These are phyloP conservation scores for Aleiodes testaceus DNA, from an alignment of 2,888 invertebrate genomes.

Conservation along the genomic window DNA sequence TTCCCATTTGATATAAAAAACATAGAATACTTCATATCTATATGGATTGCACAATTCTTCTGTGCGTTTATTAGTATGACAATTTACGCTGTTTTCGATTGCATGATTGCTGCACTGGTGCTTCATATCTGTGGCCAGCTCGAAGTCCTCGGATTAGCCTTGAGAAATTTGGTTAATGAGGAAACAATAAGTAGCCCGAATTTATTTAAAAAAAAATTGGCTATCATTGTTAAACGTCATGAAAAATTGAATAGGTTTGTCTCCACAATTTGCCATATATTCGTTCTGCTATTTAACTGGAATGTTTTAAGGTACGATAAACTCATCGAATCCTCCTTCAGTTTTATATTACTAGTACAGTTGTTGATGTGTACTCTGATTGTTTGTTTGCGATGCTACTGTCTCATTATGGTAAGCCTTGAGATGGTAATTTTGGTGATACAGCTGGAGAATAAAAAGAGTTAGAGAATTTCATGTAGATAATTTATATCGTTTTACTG, in stretches of 20 bases:
- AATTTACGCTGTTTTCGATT: constrained; percentile 59
- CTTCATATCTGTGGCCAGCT: constrained; percentile 63
- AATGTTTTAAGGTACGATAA: too few relatives aligned
- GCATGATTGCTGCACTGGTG: constrained; percentile 57
- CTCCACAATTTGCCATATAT: too few relatives aligned
- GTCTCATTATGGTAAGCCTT: constrained; percentile 16
- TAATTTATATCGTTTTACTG: too few relatives aligned
- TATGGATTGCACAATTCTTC: constrained; percentile 57
- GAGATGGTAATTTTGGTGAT: too few relatives aligned
- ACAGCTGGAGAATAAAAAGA: too few relatives aligned
- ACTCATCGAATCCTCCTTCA: constrained; percentile 28
- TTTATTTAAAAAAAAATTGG: constrained; percentile 33
- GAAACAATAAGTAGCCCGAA: not conserved
- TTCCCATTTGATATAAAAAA: constrained; percentile 58
- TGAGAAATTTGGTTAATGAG: constrained; percentile 44
- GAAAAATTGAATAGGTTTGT: constrained; percentile 53
- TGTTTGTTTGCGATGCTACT: constrained; percentile 36
- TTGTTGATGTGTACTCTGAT: constrained; percentile 31
- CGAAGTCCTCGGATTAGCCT: constrained; percentile 40
- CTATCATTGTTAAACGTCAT: constrained; percentile 48
- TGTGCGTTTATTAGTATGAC: constrained; percentile 55
- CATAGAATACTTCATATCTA: constrained; percentile 57
- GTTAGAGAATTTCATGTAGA: too few relatives aligned
- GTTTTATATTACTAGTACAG: constrained; percentile 24
- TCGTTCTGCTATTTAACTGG: too few relatives aligned